Base-by-base conservation (phyloP, 2,113 vertebrate genomes). In the Perca fluviatilis region DNA sequence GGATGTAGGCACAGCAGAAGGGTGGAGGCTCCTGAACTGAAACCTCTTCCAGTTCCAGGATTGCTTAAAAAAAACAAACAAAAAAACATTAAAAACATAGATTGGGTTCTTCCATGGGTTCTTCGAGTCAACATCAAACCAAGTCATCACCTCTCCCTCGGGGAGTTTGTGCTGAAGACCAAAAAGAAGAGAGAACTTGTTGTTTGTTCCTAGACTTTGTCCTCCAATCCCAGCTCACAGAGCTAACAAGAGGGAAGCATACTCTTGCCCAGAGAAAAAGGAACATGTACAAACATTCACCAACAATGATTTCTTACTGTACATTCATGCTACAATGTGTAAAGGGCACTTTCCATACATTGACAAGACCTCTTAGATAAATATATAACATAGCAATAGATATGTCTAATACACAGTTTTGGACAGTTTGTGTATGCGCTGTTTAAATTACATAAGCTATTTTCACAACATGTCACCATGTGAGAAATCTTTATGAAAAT, bases 361-460 rank as follows among this genome's bases (percentile, higher is more conserved):
- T 47, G 65, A 85, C 21, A 87, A 77, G 60, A 86, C 74, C 82
- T 89, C 74, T 65, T 30, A 53, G 66, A 81, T 86, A 77, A 76
- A 74, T 72, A 74, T 82, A 80, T 87, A 54, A 80, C 74, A 87
- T 70, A 87, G 83, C 90, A 93, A 92, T 93, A 94, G 86, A 83
- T 63, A 90, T 74, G 78, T 85, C 70, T 80, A 75, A 88, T 62
- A 74, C 69, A 64, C 74, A 66, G 82, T 71, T 81, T 27, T 62
- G 68, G 65, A 77, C 14, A 9, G 86, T 79, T 85, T 90, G 83
- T 82, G 74, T 85, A 75, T 77, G 83, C 88, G 88, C 89, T 82
- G 83, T 88, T 88, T 57, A 90, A 86, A 91, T 50, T 21, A 86
- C 74, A 88, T 91, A 89, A 91, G 91, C 91, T 95, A 89, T 94